These are phyloP conservation scores for Poeciliopsis presidionis DNA, from an alignment of 2,797 vertebrate species.

Conservation along the genomic window DNA sequence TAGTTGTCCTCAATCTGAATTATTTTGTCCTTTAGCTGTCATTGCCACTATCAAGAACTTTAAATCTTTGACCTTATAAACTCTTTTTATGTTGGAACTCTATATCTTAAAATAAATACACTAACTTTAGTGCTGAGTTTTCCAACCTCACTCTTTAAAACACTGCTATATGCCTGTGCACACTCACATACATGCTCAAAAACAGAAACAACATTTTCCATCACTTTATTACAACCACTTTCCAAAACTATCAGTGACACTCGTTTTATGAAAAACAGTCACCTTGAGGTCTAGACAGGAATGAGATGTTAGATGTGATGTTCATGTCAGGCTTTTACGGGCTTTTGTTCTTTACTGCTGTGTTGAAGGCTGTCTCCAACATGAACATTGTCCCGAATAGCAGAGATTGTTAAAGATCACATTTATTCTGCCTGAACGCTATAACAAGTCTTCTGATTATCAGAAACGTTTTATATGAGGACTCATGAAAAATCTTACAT, in stretches of 20 bases:
- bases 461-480: neutral
- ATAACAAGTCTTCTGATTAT: neutral
- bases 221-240: neutral
- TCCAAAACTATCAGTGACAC: neutral
- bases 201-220: neutral
- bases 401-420: neutral
- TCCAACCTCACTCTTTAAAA: neutral
- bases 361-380: slow-evolving; percentile 4
- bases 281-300: slow-evolving; percentile 1
- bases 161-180: neutral
- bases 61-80: neutral
- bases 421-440: neutral
- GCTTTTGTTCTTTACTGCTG: neutral
- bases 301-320: neutral
- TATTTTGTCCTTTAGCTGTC: neutral
- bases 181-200: neutral
- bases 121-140: neutral
- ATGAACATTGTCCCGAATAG: neutral
- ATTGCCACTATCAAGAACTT: neutral
- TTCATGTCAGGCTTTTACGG: neutral
- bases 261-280: neutral
- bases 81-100: neutral
- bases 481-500: neutral
- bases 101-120: neutral
- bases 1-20: neutral